Conservation (phyloP, 2,113 vertebrate species). For the Cyprinodon variegatus region DNA sequence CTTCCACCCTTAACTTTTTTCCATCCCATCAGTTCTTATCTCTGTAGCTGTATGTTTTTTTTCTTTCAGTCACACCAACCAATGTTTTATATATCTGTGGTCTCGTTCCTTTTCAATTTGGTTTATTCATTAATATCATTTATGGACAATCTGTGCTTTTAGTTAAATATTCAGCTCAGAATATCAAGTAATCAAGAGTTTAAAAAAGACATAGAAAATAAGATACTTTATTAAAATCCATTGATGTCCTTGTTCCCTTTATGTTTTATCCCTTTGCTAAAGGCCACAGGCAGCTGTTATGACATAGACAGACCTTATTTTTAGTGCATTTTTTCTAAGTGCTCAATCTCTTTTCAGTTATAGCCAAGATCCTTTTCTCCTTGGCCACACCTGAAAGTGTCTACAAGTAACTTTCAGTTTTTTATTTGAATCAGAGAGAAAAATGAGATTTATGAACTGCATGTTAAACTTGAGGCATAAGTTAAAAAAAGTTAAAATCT, state of each 20-base stretch:
- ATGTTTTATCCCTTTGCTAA: background rate
- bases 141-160: background rate
- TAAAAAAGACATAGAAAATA: slow-evolving; percentile 7
- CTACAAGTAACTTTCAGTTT: background rate
- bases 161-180: background rate
- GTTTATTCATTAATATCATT: background rate
- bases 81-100: background rate
- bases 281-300: background rate
- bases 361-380: background rate
- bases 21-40: slow-evolving; percentile 5
- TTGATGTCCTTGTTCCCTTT: too few relatives aligned
- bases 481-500: background rate
- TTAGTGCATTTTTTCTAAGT: background rate
- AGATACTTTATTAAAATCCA: background rate
- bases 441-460: background rate
- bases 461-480: background rate
- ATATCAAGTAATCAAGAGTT: slow-evolving; percentile 5
- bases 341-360: background rate
- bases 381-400: background rate
- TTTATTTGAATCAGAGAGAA: background rate
- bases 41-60: background rate
- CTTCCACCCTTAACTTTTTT: slow-evolving; percentile 21
- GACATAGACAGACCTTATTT: background rate
- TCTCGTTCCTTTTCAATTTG: background rate
- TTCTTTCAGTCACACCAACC: background rate